These are phyloP conservation scores for Drosophila teissieri DNA, from an alignment of 1,140 invertebrate species.

Conservation along the genomic window DNA sequence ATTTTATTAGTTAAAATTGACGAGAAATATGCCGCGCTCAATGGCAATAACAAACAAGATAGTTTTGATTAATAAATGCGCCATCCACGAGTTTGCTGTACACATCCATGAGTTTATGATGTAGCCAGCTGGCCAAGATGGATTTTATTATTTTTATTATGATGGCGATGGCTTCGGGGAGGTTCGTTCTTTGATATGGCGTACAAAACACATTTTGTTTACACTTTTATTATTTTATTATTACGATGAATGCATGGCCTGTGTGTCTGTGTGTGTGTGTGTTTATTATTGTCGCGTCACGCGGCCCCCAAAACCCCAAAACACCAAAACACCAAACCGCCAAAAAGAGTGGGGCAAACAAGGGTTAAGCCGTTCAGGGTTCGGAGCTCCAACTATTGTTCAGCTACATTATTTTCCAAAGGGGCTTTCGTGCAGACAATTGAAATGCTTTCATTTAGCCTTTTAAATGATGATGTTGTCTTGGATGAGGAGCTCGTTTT, in stretches of 20 bases:
- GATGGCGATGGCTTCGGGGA: conserved; percentile 20
- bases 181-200: conserved; percentile 55
- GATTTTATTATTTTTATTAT: conserved; percentile 58
- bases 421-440: conserved; percentile 47
- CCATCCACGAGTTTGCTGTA: conserved; percentile 11
- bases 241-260: conserved; percentile 39
- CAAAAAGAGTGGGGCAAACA: conserved; percentile 28
- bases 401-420: background rate
- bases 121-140: conserved; percentile 58
- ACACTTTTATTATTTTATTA: conserved; percentile 72
- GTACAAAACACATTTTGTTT: conserved; percentile 56
- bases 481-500: conserved; percentile 9
- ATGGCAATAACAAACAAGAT: conserved; percentile 69
- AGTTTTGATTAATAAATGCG: conserved; percentile 78
- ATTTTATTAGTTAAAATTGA: conserved; percentile 81
- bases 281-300: conserved; percentile 67
- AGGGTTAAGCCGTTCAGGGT: conserved; percentile 34
- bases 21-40: conserved; percentile 76
- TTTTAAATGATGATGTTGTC: conserved; percentile 42
- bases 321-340: background rate
- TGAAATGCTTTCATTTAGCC: conserved; percentile 69
- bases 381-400: conserved; percentile 40
- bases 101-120: conserved; percentile 44
- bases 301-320: conserved; percentile 17
- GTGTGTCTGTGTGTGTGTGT: conserved; percentile 33